Percentiles rank a stretch among this genome's conserved stretches.
Evolutionary conservation across 2,113 vertebrate genomes (phyloP).

Genomic region (Lepisosteus oculatus): DNA sequence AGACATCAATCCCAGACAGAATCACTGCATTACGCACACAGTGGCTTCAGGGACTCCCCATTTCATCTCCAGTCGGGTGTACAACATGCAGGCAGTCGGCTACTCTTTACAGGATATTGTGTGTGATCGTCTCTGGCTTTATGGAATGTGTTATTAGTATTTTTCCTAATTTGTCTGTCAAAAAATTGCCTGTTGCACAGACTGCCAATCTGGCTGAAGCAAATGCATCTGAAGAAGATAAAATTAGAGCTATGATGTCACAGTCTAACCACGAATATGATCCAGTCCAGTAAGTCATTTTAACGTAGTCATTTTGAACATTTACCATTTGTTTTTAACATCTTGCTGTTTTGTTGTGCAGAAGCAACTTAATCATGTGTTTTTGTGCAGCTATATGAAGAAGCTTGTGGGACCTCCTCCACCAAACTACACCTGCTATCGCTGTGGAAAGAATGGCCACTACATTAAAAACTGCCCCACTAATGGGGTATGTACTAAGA

Average conservation of each 20-base stretch:
- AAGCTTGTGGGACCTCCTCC: conserved; percentile 79
- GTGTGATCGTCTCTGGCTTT: conserved; percentile 68
- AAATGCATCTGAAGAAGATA: conserved; percentile 95
- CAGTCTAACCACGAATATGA: conserved; percentile 94
- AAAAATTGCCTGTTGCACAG: conserved; percentile 84
- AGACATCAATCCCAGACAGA: conserved; percentile 29
- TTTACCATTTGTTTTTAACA: background rate
- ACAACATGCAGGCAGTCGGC: conserved; percentile 32
- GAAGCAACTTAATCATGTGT: conserved; percentile 10
- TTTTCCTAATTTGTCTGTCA: conserved; percentile 75
- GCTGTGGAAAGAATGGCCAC: conserved; percentile 90
- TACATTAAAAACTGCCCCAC: conserved; percentile 94
- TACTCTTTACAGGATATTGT: conserved; percentile 77
- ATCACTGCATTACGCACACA: conserved; percentile 13
- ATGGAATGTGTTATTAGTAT: conserved; percentile 55
- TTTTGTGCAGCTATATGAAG: conserved; percentile 80
- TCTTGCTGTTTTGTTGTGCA: background rate
- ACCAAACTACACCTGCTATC: conserved; percentile 88
- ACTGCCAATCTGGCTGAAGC: conserved; percentile 93
- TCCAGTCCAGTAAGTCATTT: conserved; percentile 82
- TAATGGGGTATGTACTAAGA: conserved; percentile 74
- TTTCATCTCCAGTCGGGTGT: conserved; percentile 33
- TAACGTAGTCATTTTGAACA: background rate
- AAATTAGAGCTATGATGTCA: conserved; percentile 93
- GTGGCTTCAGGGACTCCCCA: conserved; percentile 58